Base-by-base conservation (phyloP, 2,888 invertebrate genomes). In the Philhelius pedissequus region DNA sequence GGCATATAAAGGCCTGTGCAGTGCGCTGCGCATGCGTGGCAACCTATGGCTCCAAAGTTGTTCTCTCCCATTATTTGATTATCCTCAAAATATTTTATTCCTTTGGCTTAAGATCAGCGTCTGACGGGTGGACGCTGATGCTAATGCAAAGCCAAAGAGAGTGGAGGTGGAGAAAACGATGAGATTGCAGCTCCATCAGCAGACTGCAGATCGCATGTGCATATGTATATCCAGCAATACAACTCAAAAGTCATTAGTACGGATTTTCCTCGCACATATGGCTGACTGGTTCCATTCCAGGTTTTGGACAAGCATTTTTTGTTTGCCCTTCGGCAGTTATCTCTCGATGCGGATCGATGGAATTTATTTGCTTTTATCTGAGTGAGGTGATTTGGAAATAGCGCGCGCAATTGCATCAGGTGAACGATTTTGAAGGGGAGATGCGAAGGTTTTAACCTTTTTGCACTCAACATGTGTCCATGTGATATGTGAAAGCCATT, bases 351-450 rank as follows among this genome's bases (percentile, higher is more conserved):
- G 68, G 78, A 82, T 82, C 82, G 82, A 82, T 78, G 82, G 73
- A 78, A 82, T 82, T 82, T 82, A 82, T 82, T 82, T 82, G 66
- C 73, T 73, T 82, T 78, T 78, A 78, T 82, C 82, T 54, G 78
- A 82, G 66, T 73, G 78, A 73, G 78, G 73, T 73, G 73, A 78
- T 78, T 78, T 73, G 77, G 48, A 64, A 81, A 70, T 30, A 32
- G 32, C 64, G 64, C 64, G 64, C 71, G 62, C 80, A 70, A 76
- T 76, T 48, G 58, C 81, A 56, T 56, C 56, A 76, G 76, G 77
- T 78, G 81, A 56, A 81, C 64, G 58, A 48, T 9, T n/a, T 9
- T 25, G 2, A 13, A 20, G 43, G 18, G 43, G 18, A 0, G 18
- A 9, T n/a, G 48, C 13, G n/a, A 27, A 6, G 20, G 3, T 30